Evolutionary conservation across 2,888 invertebrate species (phyloP).

Genomic region (Pelosia muscerda): DNA sequence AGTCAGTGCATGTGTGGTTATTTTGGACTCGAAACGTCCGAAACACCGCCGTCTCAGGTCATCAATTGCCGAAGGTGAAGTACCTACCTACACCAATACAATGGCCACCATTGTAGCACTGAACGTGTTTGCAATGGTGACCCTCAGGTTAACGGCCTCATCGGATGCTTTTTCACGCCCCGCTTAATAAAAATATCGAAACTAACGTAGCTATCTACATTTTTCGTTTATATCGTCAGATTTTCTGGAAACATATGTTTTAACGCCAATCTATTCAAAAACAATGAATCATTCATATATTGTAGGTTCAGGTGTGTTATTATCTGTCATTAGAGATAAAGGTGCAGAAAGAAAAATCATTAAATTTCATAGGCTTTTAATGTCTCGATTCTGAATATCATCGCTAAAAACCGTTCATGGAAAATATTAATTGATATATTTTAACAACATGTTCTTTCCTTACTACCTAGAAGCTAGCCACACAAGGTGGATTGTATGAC

Average conservation of each 20-base stretch:
- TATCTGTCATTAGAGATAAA: constrained; percentile 19
- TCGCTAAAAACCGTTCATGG: constrained; percentile 69
- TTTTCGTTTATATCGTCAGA: constrained; percentile 24
- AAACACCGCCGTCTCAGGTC: too few relatives aligned
- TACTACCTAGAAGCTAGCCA: constrained; percentile 71
- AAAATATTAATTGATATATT: constrained; percentile 75
- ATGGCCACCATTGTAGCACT: too few relatives aligned
- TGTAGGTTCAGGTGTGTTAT: constrained; percentile 50
- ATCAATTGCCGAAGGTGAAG: too few relatives aligned
- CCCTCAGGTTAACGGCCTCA: too few relatives aligned
- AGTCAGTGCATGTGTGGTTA: too few relatives aligned
- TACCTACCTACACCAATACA: too few relatives aligned
- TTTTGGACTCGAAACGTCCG: too few relatives aligned
- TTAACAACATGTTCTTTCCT: constrained; percentile 72
- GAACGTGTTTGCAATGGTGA: too few relatives aligned
- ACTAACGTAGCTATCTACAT: constrained; percentile 6
- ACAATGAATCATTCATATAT: constrained; percentile 52
- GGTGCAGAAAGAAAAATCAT: constrained; percentile 36
- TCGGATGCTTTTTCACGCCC: too few relatives aligned
- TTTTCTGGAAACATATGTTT: constrained; percentile 45
- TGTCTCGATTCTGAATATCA: constrained; percentile 70
- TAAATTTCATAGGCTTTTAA: constrained; percentile 70
- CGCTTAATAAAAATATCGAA: not conserved
- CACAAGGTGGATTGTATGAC: constrained; percentile 53
- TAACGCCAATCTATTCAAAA: constrained; percentile 33